A percentile compares a stretch with the other conserved stretches of the same genome.
These are phyloP conservation scores for Malthinus seriepunctatus DNA, from an alignment of 2,888 invertebrate species.

Conservation along the genomic window DNA sequence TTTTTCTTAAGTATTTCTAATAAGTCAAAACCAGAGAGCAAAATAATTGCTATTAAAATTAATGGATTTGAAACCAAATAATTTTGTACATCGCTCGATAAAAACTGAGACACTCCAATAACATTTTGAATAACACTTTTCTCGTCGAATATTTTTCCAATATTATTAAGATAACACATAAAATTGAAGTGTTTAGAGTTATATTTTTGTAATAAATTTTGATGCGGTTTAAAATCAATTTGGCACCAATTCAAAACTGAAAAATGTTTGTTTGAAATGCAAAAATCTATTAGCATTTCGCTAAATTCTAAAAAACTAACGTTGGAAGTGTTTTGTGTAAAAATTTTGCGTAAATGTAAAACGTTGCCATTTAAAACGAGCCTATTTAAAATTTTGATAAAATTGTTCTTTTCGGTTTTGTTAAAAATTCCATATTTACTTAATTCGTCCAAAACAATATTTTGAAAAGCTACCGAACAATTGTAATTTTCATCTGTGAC, in stretches of 20 bases:
- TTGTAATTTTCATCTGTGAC: constrained; percentile 57
- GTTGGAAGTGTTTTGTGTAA: constrained; percentile 46
- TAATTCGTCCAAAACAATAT: constrained; percentile 64
- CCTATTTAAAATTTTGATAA: constrained; percentile 63
- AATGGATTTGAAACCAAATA: constrained; percentile 64
- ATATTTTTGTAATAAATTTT: constrained; percentile 50
- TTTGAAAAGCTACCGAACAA: constrained; percentile 60
- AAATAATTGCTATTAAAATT: constrained; percentile 61
- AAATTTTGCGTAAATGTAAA: constrained; percentile 60
- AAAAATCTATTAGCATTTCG: constrained; percentile 59
- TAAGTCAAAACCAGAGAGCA: constrained; percentile 48
- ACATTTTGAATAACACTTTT: constrained; percentile 56
- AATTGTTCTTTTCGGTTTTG: constrained; percentile 60
- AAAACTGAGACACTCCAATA: constrained; percentile 60
- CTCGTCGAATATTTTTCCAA: constrained; percentile 49
- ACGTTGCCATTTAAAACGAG: constrained; percentile 62
- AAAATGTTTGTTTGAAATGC: constrained; percentile 59
- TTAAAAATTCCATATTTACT: constrained; percentile 68
- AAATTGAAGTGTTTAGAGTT: constrained; percentile 59
- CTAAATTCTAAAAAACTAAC: constrained; percentile 57
- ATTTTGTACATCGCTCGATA: constrained; percentile 56
- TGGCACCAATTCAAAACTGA: constrained; percentile 60
- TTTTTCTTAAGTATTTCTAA: constrained; percentile 30
- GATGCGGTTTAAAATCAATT: constrained; percentile 44
- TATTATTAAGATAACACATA: constrained; percentile 59